Evolutionary conservation across 2,797 vertebrate genomes (phyloP), one percentile per base, ranked within the genome.

Genomic region (Gymnopithys bicolor): DNA sequence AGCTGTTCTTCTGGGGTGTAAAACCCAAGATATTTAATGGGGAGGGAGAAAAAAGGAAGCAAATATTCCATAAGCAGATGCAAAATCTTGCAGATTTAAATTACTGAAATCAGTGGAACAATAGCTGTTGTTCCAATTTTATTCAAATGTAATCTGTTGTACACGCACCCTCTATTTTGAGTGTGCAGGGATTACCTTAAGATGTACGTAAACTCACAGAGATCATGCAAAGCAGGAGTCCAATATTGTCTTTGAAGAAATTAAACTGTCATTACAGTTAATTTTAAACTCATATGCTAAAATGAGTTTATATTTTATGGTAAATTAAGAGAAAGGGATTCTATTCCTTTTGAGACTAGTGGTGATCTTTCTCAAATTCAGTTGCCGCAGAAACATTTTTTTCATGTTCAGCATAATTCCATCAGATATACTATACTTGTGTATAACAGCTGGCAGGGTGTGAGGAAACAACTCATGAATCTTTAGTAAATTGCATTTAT

Each of bases 381-480:
- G 35, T 80, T 82, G 51, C 74, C 1, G 8, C 52, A 84, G 80
- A 91, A 93, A 35, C 45, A 37, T 37, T 56, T 87, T 27, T 86
- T 90, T 68, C 55, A 55, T 5, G 2, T 66, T 81, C 74, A 90
- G 52, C 0, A 4, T 88, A 92, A 96, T 90, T 96, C 80, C 52
- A 84, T 70, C 93, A 88, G 68, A 75, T 93, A 71, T 49, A 81
- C 75, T 82, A 60, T 90, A 63, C 64, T 87, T 69, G 56, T 49
- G 19, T 49, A 56, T 92, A 92, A 89, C 69, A 81, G 59, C 70
- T 84, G 79, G 27, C 52, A 95, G 66, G 27, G n/a, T 64, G 46
- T 63, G 76, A 78, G 78, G 93, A 95, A 96, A 94, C 69, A 91
- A 59, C 52, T 87, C 76, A 79, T 76, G 91, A 89, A 89, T 95